Percentiles rank a stretch among this genome's conserved stretches.
phyloP scores from a whole-genome alignment of 2,113 vertebrate genomes.

The Aspiorhynchus laticeps region DNA sequence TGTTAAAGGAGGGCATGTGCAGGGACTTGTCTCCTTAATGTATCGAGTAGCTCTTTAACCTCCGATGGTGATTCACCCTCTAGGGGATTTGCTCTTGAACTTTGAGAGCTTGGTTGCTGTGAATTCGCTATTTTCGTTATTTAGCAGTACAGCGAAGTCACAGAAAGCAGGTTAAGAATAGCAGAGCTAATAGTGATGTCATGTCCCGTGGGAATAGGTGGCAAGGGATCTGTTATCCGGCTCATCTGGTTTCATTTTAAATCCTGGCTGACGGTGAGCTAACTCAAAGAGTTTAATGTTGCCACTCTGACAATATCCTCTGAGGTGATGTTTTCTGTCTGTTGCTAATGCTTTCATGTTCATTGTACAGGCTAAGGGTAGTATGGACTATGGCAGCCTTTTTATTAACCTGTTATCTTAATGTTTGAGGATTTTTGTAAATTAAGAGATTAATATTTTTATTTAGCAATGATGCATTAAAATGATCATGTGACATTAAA shows the following conservation, averaged over 20 bases:
- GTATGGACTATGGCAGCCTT: background rate
- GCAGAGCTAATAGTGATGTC: constrained; percentile 44
- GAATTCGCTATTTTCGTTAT: constrained; percentile 41
- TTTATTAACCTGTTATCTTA: background rate
- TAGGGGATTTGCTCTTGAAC: constrained; percentile 27
- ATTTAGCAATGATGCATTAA: no score
- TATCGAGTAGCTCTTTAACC: background rate
- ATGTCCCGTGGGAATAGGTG: constrained; percentile 37
- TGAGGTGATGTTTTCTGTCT: background rate
- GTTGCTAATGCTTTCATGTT: constrained; percentile 31
- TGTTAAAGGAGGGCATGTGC: background rate
- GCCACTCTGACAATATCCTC: background rate
- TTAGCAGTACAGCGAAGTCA: constrained; percentile 39
- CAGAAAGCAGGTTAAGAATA: constrained; percentile 48
- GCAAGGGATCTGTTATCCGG: constrained; percentile 26
- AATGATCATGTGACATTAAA: no score
- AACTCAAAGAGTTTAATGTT: background rate
- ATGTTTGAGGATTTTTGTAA: background rate
- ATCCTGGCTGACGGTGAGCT: constrained; percentile 3
- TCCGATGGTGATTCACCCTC: background rate
- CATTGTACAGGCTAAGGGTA: background rate
- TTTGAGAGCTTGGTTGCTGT: background rate
- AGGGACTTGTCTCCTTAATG: background rate
- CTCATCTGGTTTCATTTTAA: constrained; percentile 43
- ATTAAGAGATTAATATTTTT: no score